Conservation (phyloP, 2,113 vertebrate species). For the Pygoscelis adeliae region DNA sequence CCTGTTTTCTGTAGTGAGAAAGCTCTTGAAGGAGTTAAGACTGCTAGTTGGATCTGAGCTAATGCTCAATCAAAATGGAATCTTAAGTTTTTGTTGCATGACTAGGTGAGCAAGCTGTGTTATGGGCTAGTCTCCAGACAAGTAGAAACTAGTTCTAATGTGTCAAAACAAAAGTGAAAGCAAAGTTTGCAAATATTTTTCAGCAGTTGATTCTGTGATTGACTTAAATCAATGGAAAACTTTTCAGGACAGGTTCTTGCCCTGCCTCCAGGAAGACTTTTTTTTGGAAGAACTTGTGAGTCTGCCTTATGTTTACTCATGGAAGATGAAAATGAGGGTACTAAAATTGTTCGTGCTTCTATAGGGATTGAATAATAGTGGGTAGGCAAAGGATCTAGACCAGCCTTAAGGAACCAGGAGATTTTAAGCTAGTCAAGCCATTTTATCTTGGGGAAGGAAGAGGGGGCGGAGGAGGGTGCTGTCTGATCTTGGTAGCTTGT, state of each 20-base stretch:
- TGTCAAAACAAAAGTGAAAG: slow-evolving; percentile 12
- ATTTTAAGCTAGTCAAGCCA: neutral
- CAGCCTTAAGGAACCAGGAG: neutral
- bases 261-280: neutral
- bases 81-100: neutral
- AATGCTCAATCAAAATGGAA: neutral
- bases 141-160: neutral
- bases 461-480: rapidly evolving
- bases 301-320: neutral
- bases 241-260: neutral
- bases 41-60: neutral
- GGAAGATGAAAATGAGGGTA: neutral
- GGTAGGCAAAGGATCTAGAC: neutral
- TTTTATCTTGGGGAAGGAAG: neutral
- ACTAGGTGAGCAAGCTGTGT: neutral
- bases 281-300: neutral
- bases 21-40: neutral
- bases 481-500: neutral
- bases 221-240: neutral
- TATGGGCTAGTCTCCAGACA: neutral
- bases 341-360: neutral
- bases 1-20: neutral
- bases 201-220: neutral
- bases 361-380: neutral
- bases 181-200: neutral